Conservation (phyloP, 2,113 vertebrate genomes). For the Capra hircus region DNA sequence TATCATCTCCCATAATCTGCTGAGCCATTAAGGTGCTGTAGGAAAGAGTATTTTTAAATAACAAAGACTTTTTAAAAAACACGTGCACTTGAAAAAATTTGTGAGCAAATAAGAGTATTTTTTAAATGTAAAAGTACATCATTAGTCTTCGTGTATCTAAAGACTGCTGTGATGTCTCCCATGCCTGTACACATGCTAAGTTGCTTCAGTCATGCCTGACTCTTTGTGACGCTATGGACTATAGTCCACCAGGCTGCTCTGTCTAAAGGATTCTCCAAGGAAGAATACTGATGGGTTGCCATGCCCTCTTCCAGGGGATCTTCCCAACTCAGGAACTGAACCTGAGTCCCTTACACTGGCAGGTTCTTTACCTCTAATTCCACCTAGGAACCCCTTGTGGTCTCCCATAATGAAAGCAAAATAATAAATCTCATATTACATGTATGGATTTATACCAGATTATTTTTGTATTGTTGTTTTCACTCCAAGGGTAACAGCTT, state of each 20-base stretch:
- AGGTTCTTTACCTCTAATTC: not conserved
- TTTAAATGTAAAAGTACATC: no score
- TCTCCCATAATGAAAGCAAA: not conserved
- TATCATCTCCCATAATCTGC: not conserved
- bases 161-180: not conserved
- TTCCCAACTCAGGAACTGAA: not conserved
- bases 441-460: not conserved
- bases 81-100: not conserved
- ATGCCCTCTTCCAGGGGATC: not conserved
- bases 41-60: not conserved
- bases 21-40: not conserved
- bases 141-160: not conserved
- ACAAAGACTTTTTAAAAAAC: not conserved
- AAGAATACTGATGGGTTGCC: not conserved
- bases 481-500: slow-evolving; percentile 78
- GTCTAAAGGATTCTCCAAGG: not conserved
- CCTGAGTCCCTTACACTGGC: not conserved
- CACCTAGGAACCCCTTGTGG: not conserved
- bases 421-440: no score
- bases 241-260: not conserved
- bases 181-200: fast-evolving
- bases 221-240: not conserved
- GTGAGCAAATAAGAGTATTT: not conserved
- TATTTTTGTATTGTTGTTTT: not conserved
- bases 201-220: not conserved